phyloP scores from a whole-genome alignment of 2,113 vertebrate genomes.

The Paedocypris sp. region DNA sequence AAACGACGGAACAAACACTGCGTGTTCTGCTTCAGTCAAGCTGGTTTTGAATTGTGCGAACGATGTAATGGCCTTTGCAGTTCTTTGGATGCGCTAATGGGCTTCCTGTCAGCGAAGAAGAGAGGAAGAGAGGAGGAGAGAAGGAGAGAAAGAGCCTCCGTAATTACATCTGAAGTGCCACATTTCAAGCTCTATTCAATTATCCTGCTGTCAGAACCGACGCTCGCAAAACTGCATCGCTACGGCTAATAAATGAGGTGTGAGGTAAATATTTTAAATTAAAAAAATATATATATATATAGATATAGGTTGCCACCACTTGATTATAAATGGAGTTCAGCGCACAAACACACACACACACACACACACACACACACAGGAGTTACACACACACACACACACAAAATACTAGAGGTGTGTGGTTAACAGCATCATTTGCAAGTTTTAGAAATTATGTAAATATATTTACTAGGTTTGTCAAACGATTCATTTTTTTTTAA shows the following conservation, averaged over 20 bases:
- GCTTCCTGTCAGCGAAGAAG: conserved; percentile 23
- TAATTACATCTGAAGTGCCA: conserved; percentile 33
- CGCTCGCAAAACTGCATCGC: conserved; percentile 12
- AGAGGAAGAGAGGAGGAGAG: neutral
- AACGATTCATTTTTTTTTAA: too few relatives aligned
- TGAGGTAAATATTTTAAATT: neutral
- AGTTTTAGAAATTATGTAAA: too few relatives aligned
- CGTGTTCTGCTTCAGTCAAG: neutral
- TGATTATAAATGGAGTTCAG: too few relatives aligned
- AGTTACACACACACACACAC: too few relatives aligned
- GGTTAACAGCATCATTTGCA: too few relatives aligned
- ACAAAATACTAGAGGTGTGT: too few relatives aligned
- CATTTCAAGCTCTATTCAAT: conserved; percentile 30
- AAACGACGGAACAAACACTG: conserved; percentile 1
- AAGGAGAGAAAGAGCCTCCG: conserved; percentile 1
- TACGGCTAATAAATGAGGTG: conserved; percentile 20
- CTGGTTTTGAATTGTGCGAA: conserved; percentile 7
- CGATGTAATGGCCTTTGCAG: conserved; percentile 12
- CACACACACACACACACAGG: too few relatives aligned
- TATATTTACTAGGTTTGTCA: too few relatives aligned
- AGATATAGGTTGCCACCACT: too few relatives aligned
- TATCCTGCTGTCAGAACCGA: conserved; percentile 24
- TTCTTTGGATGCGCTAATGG: conserved; percentile 29
- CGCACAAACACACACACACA: too few relatives aligned
- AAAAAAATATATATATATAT: conserved; percentile 8